Evolutionary conservation across 2,113 vertebrate genomes (phyloP).

Genomic region (Hippopotamus amphibius): DNA sequence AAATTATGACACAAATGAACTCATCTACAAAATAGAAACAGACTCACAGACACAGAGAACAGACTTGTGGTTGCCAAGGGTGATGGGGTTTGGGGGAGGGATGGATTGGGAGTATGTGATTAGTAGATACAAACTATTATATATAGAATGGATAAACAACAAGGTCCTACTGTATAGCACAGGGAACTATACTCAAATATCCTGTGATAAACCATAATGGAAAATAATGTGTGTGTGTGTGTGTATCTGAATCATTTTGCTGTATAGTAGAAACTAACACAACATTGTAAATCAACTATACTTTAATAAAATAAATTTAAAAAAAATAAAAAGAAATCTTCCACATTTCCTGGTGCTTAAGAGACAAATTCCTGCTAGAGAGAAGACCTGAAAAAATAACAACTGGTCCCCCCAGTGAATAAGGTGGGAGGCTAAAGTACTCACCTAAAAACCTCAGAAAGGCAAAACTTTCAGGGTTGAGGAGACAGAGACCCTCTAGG

Average conservation of each 20-base stretch:
- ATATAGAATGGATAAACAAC: background rate
- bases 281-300: background rate
- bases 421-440: background rate
- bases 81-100: background rate
- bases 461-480: background rate
- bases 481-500: background rate
- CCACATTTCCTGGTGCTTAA: background rate
- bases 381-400: background rate
- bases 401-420: background rate
- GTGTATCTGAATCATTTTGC: background rate
- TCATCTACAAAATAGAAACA: background rate
- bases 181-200: background rate
- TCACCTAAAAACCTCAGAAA: background rate
- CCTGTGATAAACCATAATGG: background rate
- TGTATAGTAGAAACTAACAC: background rate
- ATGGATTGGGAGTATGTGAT: background rate
- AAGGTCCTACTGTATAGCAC: background rate
- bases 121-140: background rate
- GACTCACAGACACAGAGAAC: background rate
- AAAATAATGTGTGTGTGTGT: background rate
- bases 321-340: background rate
- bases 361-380: background rate
- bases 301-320: background rate
- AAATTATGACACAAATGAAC: background rate
- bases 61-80: background rate